These are phyloP conservation scores for Papilio aristodemus DNA, from an alignment of 1,140 invertebrate genomes.

Conservation along the genomic window DNA sequence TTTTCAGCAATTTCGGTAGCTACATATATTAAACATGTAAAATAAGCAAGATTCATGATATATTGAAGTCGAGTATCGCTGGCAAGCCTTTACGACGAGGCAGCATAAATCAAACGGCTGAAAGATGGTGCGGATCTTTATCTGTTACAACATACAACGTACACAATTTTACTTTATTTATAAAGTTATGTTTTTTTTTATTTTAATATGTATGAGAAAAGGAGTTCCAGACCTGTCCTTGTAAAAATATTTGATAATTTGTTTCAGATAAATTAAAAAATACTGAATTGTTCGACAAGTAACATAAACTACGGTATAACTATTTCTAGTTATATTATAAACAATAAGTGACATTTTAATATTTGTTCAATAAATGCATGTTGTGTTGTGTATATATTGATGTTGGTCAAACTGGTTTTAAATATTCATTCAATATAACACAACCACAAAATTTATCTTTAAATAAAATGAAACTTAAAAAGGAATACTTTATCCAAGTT, in stretches of 20 bases:
- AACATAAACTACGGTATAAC: no score
- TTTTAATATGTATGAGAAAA: not conserved
- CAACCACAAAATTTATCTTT: no score
- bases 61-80: constrained; percentile 13
- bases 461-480: not conserved
- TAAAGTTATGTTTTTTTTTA: not conserved
- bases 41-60: constrained; percentile 23
- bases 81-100: not conserved
- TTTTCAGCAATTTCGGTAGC: not conserved
- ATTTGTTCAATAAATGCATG: no score
- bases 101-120: constrained; percentile 11
- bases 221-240: no score
- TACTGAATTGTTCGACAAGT: no score
- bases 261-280: no score
- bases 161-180: not conserved
- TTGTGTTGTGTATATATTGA: no score
- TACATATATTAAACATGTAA: constrained; percentile 14
- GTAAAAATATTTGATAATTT: no score
- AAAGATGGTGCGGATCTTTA: constrained; percentile 5
- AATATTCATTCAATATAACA: not conserved
- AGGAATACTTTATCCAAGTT: constrained; percentile 1
- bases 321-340: no score
- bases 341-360: no score
- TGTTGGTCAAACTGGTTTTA: not conserved
- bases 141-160: not conserved